Base-by-base conservation (phyloP, 2,888 invertebrate genomes). In the Eristalis tenax region DNA sequence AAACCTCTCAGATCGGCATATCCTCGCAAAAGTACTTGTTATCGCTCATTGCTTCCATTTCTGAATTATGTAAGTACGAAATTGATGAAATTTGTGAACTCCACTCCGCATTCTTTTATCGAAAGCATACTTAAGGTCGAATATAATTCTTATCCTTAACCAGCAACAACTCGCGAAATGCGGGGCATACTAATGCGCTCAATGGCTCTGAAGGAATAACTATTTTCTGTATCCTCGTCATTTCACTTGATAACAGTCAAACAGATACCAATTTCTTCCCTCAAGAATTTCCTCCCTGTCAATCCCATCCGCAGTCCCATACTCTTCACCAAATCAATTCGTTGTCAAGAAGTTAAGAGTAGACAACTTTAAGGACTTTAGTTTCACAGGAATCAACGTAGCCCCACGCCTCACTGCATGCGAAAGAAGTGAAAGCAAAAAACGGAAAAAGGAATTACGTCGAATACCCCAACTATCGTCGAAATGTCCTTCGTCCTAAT, bases 401-500 rank as follows among this genome's bases (percentile, higher is more conserved):
- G 63, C 64, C 56, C 57, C 64, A 63, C 6, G 63, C 22, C 66
- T 63, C 32, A 4, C 32, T 68, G 59, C 23, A 70, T 8, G 23
- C 43, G 22, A 28, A 70, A 40, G 23, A 59, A 61, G 70, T 63
- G 70, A 65, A 82, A 76, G 63, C 18, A 70, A 64, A 74, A 50
- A n/a, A 50, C 28, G 18, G 50, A 43, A 38, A 68, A 80, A 26
- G 73, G 57, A 83, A 77, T 63, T 69, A 43, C 40, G 8, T 73
- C 69, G 59, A 78, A 83, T 69, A 69, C 68, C 78, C 61, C 68
- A 59, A 68, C 32, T 59, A 22, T 65, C 65, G 69, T 61, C 50
- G 82, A 65, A 64, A 83, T 69, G 64, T 83, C 73, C 73, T 74
- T 40, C 63, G 50, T 68, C 56, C 73, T 74, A 68, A 78, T 78